phyloP scores from a whole-genome alignment of 2,888 invertebrate species.

The Onthophagus sagittarius region DNA sequence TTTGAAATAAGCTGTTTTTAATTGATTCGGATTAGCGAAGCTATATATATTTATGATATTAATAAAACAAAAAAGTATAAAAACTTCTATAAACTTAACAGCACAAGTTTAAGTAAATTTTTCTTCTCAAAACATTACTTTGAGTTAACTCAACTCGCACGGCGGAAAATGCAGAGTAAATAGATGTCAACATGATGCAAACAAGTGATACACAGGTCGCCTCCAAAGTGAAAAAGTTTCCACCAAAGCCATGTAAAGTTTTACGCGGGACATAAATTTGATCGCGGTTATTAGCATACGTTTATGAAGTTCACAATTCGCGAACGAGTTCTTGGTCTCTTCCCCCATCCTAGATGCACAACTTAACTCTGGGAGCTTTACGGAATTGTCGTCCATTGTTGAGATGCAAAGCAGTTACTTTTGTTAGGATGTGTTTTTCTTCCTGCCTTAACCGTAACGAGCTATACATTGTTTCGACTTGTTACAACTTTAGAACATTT shows the following conservation, averaged over 20 bases:
- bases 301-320: slow-evolving; percentile 35
- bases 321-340: slow-evolving; percentile 32
- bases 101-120: background rate
- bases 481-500: background rate
- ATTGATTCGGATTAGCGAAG: too few relatives aligned
- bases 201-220: slow-evolving; percentile 25
- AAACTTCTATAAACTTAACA: too few relatives aligned
- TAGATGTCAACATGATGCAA: slow-evolving; percentile 30
- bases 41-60: too few relatives aligned
- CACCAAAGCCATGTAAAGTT: slow-evolving; percentile 31
- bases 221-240: slow-evolving; percentile 30
- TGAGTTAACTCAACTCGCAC: background rate
- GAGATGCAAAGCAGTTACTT: slow-evolving; percentile 30
- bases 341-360: slow-evolving; percentile 20
- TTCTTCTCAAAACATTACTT: background rate
- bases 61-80: too few relatives aligned
- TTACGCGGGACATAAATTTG: slow-evolving; percentile 33
- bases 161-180: slow-evolving; percentile 29
- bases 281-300: slow-evolving; percentile 35
- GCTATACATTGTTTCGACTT: background rate
- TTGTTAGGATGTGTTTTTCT: background rate
- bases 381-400: slow-evolving; percentile 31
- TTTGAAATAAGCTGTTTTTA: too few relatives aligned
- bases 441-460: background rate
- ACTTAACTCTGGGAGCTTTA: slow-evolving; percentile 24